Percentiles rank a stretch among this genome's conserved stretches.
Evolutionary conservation across 2,888 invertebrate genomes (phyloP).

Genomic region (Drosophila ustulata): DNA sequence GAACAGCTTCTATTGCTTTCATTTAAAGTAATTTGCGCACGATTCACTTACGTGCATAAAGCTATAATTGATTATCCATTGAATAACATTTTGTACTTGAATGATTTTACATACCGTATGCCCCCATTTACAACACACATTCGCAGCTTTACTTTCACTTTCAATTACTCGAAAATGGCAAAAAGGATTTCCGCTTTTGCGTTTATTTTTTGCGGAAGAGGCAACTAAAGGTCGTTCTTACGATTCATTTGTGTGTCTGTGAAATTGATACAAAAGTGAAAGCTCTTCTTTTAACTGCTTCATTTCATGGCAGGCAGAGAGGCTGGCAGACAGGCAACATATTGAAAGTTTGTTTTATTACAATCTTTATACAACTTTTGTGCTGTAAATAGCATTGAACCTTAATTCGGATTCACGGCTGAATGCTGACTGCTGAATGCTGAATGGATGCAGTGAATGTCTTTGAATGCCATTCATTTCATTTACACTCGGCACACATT

Average conservation of each 20-base stretch:
- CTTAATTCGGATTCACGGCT: constrained; percentile 11
- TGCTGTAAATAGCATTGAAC: constrained; percentile 25
- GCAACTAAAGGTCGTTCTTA: background rate
- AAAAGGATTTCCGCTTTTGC: background rate
- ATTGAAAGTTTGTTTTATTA: constrained; percentile 12
- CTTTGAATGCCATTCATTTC: constrained; percentile 61
- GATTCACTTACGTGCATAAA: background rate
- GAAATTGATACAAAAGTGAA: constrained; percentile 1
- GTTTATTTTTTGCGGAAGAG: background rate
- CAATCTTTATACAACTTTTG: constrained; percentile 15
- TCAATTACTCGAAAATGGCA: background rate
- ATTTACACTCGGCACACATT: constrained; percentile 62
- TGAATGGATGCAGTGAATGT: constrained; percentile 31
- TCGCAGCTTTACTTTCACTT: background rate
- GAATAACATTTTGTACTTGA: background rate
- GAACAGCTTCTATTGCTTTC: no score
- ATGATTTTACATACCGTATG: background rate
- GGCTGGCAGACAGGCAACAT: background rate
- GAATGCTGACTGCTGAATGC: constrained; percentile 13
- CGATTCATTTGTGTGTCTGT: background rate
- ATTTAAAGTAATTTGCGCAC: background rate
- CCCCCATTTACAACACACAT: background rate
- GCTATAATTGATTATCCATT: background rate
- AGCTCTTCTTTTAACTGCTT: background rate
- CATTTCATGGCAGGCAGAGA: background rate